These are phyloP conservation scores for Pheucticus melanocephalus DNA, from an alignment of 2,113 vertebrate genomes.

Conservation along the genomic window DNA sequence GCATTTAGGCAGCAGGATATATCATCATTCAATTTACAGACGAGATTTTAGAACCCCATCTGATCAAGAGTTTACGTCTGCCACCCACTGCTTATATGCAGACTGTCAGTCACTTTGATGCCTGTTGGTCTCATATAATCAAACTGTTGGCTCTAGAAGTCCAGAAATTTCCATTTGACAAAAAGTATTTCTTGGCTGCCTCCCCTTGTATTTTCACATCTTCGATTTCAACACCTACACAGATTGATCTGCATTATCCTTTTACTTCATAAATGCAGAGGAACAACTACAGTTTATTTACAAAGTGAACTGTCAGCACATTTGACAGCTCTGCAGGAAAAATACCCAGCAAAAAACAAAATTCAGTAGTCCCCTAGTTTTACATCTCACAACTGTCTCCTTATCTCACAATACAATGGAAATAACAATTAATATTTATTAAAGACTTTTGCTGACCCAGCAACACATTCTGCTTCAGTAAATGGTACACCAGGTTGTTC, in stretches of 20 bases:
- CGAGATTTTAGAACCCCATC: background rate
- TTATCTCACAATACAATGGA: background rate
- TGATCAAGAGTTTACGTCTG: background rate
- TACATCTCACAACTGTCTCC: background rate
- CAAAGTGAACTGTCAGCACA: background rate
- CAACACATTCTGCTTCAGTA: background rate
- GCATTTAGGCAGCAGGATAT: background rate
- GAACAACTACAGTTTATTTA: background rate
- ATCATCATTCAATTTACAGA: background rate
- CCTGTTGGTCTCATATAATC: background rate
- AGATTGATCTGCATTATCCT: background rate
- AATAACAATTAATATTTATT: background rate
- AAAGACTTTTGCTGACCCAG: background rate
- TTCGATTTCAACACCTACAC: background rate
- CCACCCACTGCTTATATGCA: background rate
- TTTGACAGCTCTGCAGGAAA: background rate
- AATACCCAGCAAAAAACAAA: background rate
- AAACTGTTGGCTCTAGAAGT: background rate
- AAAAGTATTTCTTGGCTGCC: slow-evolving; percentile 14
- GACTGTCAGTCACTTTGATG: background rate
- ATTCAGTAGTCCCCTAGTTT: background rate
- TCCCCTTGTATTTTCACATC: background rate
- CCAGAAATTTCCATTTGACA: background rate
- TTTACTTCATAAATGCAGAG: background rate
- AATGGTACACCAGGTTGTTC: background rate